Conservation (phyloP, 1,140 invertebrate species). For the Drosophila nigromelanica region DNA sequence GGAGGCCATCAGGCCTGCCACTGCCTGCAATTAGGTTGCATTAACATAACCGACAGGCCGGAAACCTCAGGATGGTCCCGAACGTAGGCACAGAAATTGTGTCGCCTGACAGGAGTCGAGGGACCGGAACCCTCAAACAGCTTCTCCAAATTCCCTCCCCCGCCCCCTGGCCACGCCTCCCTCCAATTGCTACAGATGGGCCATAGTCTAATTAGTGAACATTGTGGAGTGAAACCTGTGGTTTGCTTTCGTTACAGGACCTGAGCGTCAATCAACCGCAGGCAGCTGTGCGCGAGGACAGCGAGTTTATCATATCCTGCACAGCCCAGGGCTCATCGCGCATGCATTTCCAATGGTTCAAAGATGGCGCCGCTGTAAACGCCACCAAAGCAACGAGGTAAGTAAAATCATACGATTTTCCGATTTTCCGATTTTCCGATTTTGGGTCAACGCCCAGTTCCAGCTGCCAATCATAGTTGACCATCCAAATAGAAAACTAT, state of each 20-base stretch:
- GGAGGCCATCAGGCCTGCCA: conserved; percentile 1
- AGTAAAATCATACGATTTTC: conserved; percentile 39
- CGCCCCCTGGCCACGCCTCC: neutral
- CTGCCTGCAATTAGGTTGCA: conserved; percentile 65
- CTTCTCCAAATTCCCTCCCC: neutral
- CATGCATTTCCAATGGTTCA: conserved; percentile 91
- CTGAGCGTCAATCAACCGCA: conserved; percentile 87
- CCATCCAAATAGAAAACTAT: conserved; percentile 20
- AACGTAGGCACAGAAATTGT: neutral
- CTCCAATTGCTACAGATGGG: neutral
- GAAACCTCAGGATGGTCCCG: conserved; percentile 50
- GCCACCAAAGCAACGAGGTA: conserved; percentile 89
- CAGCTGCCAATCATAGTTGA: conserved; percentile 22
- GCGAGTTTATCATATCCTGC: conserved; percentile 91
- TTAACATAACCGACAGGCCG: conserved; percentile 69
- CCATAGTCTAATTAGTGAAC: conserved; percentile 60
- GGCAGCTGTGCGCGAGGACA: conserved; percentile 88
- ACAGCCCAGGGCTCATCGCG: conserved; percentile 89
- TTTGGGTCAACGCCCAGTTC: neutral
- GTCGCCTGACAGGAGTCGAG: conserved; percentile 17
- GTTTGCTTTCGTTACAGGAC: conserved; percentile 84
- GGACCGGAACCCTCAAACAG: conserved; percentile 18
- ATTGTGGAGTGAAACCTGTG: conserved; percentile 44
- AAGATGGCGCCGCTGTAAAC: conserved; percentile 90
- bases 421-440: neutral